Percentiles rank a stretch among this genome's conserved stretches.
These are phyloP conservation scores for Scaptomyza montana DNA, from an alignment of 1,140 invertebrate species.

Conservation along the genomic window DNA sequence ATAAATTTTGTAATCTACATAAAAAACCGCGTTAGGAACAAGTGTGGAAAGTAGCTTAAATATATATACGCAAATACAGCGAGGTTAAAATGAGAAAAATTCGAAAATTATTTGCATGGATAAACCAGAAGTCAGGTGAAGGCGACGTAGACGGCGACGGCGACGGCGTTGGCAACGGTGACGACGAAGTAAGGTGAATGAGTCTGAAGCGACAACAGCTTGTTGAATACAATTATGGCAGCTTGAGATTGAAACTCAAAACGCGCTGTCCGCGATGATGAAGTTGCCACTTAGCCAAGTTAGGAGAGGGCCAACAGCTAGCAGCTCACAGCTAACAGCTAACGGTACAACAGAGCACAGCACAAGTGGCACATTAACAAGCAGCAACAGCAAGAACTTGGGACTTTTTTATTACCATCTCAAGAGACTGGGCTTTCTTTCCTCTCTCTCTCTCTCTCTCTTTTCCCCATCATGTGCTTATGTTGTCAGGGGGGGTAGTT, in stretches of 20 bases:
- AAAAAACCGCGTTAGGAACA: slow-evolving; percentile 34
- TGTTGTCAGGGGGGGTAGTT: slow-evolving; percentile 1
- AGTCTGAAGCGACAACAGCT: slow-evolving; percentile 73
- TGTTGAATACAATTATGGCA: slow-evolving; percentile 80
- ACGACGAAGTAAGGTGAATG: background rate
- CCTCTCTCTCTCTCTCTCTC: too few relatives aligned
- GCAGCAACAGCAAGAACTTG: slow-evolving; percentile 62
- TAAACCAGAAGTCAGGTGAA: slow-evolving; percentile 14
- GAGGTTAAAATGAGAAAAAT: slow-evolving; percentile 47
- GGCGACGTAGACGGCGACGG: background rate
- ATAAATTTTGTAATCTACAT: slow-evolving; percentile 77
- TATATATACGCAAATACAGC: slow-evolving; percentile 16
- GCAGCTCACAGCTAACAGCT: slow-evolving; percentile 23
- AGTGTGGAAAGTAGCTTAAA: slow-evolving; percentile 6
- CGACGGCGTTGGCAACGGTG: too few relatives aligned
- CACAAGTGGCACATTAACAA: slow-evolving; percentile 57
- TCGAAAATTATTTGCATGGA: slow-evolving; percentile 38
- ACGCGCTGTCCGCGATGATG: slow-evolving; percentile 61
- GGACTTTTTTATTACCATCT: slow-evolving; percentile 70
- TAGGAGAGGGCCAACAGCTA: slow-evolving; percentile 47
- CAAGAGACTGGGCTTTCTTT: slow-evolving; percentile 24
- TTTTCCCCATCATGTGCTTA: background rate
- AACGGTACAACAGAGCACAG: slow-evolving; percentile 32
- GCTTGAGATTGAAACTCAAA: slow-evolving; percentile 67
- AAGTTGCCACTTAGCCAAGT: slow-evolving; percentile 75